phyloP scores from a whole-genome alignment of 2,888 invertebrate species.

The Hypercompe scribonia region DNA sequence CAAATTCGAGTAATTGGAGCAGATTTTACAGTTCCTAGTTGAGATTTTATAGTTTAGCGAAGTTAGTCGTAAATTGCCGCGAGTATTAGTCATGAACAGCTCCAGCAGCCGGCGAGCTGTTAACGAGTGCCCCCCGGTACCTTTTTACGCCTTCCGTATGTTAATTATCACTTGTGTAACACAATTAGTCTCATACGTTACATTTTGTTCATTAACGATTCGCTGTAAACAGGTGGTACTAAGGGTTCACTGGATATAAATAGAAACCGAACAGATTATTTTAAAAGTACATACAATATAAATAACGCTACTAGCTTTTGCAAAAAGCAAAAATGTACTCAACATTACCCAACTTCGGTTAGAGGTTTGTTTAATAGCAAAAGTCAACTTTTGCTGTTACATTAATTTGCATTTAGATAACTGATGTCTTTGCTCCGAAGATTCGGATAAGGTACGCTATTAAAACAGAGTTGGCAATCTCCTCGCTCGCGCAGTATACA shows the following conservation, averaged over 20 bases:
- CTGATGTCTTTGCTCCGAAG: background rate
- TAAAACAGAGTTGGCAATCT: constrained; percentile 71
- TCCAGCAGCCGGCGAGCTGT: constrained; percentile 62
- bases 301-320: background rate
- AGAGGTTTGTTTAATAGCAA: too few species aligned
- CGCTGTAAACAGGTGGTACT: constrained; percentile 15
- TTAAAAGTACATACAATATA: background rate
- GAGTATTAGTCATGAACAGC: constrained; percentile 66
- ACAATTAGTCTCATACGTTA: constrained; percentile 58
- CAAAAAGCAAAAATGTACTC: background rate
- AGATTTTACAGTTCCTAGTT: constrained; percentile 58
- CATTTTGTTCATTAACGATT: constrained; percentile 45
- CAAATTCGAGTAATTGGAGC: constrained; percentile 16
- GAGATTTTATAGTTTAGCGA: constrained; percentile 71
- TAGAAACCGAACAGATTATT: background rate
- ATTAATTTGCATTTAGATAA: constrained; percentile 65
- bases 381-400: constrained; percentile 63
- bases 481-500: constrained; percentile 55
- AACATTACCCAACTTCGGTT: too few species aligned
- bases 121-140: constrained; percentile 62
- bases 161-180: constrained; percentile 74
- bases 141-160: constrained; percentile 70
- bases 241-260: constrained; percentile 8
- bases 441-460: constrained; percentile 70
- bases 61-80: constrained; percentile 66